Evolutionary conservation across 2,797 vertebrate genomes (phyloP).

Genomic region (Eulemur albifrons): DNA sequence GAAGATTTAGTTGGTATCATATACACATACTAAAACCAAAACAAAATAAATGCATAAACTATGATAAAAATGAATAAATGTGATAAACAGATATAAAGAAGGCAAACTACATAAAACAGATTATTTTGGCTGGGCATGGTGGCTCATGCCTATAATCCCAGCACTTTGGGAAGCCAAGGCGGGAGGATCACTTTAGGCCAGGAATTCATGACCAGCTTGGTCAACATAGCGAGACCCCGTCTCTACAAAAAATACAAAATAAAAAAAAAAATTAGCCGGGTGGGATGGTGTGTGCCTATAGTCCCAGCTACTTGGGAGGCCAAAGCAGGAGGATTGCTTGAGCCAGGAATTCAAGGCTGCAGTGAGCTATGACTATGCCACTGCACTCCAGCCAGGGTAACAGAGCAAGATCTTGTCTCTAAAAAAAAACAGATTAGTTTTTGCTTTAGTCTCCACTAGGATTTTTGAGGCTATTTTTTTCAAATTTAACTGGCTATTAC

Average conservation of each 20-base stretch:
- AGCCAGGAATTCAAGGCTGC: neutral
- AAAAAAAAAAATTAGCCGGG: neutral
- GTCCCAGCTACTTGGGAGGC: neutral
- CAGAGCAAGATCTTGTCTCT: neutral
- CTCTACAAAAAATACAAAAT: neutral
- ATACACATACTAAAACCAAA: neutral
- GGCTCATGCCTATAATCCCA: no score
- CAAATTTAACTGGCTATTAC: neutral
- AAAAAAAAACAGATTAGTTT: neutral
- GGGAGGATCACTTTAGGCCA: no score
- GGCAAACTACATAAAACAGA: neutral
- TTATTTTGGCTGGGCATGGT: neutral
- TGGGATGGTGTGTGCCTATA: neutral
- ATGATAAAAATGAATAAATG: neutral
- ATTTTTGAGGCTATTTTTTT: constrained; percentile 22
- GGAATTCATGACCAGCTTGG: no score
- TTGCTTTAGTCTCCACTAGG: neutral
- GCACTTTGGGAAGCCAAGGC: no score
- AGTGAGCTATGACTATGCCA: neutral
- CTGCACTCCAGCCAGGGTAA: neutral
- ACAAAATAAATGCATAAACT: neutral
- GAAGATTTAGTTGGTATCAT: neutral
- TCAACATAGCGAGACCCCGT: neutral
- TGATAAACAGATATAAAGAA: neutral
- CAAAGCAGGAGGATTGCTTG: neutral